Conservation (phyloP, 2,797 vertebrate genomes). For the Periparus ater region DNA sequence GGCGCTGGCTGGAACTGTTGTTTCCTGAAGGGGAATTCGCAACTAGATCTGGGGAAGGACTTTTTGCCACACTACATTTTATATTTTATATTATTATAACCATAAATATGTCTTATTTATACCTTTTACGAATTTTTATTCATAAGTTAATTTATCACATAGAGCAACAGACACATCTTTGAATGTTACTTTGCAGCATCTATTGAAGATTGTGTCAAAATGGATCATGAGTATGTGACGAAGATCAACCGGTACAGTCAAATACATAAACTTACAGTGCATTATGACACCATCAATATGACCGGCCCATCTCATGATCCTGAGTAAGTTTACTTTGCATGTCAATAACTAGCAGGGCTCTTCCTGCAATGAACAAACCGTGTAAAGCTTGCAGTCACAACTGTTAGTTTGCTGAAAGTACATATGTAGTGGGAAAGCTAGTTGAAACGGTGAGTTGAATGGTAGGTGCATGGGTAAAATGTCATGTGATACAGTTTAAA, state of each 20-base stretch:
- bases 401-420: background rate
- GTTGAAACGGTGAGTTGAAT: background rate
- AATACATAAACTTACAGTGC: fast-evolving
- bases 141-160: too few relatives aligned
- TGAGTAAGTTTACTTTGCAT: conserved; percentile 44
- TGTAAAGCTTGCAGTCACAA: background rate
- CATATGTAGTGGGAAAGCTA: background rate
- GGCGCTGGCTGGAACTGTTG: too few relatives aligned
- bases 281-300: fast-evolving
- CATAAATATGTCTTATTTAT: too few relatives aligned
- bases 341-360: background rate
- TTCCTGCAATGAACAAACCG: background rate
- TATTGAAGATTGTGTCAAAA: background rate
- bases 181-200: background rate
- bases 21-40: too few relatives aligned
- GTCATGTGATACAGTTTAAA: background rate
- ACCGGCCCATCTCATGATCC: conserved; percentile 52
- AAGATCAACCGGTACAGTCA: conserved; percentile 63
- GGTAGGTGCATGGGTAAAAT: background rate
- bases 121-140: too few relatives aligned
- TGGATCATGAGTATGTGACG: background rate
- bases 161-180: background rate
- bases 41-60: too few relatives aligned
- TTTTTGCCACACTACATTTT: too few relatives aligned
- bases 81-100: too few relatives aligned